These are phyloP conservation scores for Cyprinodon brontotheroides DNA, from an alignment of 2,113 vertebrate genomes.

Conservation along the genomic window DNA sequence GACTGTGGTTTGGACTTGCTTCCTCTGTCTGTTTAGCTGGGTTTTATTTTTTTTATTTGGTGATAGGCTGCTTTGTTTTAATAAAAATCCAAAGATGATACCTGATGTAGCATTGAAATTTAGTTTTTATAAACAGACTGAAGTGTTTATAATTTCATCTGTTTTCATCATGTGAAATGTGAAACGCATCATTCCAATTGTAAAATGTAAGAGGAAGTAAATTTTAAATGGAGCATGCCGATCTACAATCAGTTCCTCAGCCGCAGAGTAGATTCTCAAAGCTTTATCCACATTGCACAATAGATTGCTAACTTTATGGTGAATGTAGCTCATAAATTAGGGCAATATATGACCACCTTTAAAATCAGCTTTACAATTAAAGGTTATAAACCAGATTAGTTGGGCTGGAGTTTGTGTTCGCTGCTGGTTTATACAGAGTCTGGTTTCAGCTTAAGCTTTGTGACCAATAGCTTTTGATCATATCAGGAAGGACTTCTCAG, in stretches of 20 bases:
- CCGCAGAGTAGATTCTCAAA: too few relatives aligned
- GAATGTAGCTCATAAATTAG: not conserved
- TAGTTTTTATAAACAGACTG: too few relatives aligned
- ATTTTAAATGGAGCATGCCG: too few relatives aligned
- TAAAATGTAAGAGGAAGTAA: too few relatives aligned
- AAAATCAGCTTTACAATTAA: not conserved
- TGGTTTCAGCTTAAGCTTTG: not conserved
- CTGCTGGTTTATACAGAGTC: too few relatives aligned
- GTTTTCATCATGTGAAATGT: not conserved
- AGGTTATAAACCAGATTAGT: not conserved
- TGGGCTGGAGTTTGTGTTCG: not conserved
- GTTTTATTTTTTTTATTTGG: conserved; percentile 31
- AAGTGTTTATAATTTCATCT: not conserved
- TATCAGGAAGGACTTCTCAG: too few relatives aligned
- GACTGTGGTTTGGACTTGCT: conserved; percentile 33
- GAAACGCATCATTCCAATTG: not conserved
- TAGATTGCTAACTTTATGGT: too few relatives aligned
- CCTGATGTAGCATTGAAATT: not conserved
- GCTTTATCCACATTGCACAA: too few relatives aligned
- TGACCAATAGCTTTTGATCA: not conserved
- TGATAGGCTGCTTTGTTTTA: conserved; percentile 28
- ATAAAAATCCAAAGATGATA: conserved; percentile 21
- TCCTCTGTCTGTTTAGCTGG: conserved; percentile 25
- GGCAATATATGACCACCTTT: not conserved
- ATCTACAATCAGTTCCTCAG: too few relatives aligned